Percentiles rank a stretch among this genome's conserved stretches.
Conservation (phyloP, 2,797 vertebrate genomes). For the Masticophis lateralis region DNA sequence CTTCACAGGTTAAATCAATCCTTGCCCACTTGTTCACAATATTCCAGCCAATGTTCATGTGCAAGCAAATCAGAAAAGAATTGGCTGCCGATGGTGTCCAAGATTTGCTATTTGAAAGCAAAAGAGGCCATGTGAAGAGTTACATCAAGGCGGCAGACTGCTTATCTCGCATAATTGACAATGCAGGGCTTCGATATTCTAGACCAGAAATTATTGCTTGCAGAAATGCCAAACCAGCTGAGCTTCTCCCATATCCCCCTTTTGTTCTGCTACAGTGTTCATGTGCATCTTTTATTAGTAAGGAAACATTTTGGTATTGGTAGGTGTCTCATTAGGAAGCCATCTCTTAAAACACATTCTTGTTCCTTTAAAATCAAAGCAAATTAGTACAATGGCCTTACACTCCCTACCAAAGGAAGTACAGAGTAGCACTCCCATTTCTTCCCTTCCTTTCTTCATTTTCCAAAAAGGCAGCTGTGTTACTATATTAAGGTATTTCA, state of each 20-base stretch:
- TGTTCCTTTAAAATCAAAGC: not conserved
- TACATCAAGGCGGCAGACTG: not conserved
- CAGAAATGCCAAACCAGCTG: not conserved
- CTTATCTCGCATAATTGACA: not conserved
- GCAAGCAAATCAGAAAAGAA: not conserved
- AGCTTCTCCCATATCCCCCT: not conserved
- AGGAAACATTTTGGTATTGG: not conserved
- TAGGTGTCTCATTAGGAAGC: not conserved
- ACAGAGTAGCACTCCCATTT: not conserved
- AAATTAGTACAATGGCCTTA: not conserved
- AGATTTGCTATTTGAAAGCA: not conserved
- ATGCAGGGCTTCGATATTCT: no score
- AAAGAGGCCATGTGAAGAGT: not conserved
- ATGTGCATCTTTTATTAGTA: not conserved
- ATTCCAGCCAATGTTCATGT: not conserved
- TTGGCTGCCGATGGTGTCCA: not conserved
- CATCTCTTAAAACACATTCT: not conserved
- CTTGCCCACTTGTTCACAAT: not conserved
- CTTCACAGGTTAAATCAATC: not conserved
- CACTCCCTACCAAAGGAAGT: constrained; percentile 21
- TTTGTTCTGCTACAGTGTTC: not conserved
- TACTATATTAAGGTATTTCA: constrained; percentile 50
- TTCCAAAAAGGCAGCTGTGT: constrained; percentile 40
- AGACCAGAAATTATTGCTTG: not conserved
- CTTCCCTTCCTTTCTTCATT: constrained; percentile 18